phyloP scores from a whole-genome alignment of 2,888 invertebrate genomes.

The Artemia sinica region DNA sequence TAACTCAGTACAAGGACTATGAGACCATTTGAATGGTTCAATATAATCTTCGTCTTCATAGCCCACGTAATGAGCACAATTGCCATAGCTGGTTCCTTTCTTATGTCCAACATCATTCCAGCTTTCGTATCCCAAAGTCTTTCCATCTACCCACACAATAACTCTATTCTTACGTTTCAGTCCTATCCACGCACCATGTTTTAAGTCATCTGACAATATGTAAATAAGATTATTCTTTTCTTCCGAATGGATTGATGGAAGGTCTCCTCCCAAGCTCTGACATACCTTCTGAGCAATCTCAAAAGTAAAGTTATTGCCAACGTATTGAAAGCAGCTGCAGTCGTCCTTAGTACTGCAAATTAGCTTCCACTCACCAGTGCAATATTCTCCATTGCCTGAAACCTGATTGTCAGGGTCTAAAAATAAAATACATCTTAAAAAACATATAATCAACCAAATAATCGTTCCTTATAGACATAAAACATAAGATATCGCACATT shows the following conservation, averaged over 20 bases:
- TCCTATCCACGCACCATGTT: background rate
- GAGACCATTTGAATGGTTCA: background rate
- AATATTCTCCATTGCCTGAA: background rate
- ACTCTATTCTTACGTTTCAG: background rate
- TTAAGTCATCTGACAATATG: background rate
- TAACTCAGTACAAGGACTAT: background rate
- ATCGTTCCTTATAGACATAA: too few relatives aligned
- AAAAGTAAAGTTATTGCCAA: background rate
- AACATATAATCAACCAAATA: too few relatives aligned
- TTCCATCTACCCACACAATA: background rate
- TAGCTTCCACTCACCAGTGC: background rate
- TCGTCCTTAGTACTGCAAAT: background rate
- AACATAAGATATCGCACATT: too few relatives aligned
- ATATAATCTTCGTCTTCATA: background rate
- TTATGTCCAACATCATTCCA: background rate
- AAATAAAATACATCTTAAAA: too few relatives aligned
- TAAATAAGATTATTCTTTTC: background rate
- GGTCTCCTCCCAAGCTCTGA: background rate
- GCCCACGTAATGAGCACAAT: background rate
- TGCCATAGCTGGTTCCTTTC: background rate
- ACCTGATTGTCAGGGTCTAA: too few relatives aligned
- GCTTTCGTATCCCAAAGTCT: background rate
- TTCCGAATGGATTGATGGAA: conserved; percentile 2
- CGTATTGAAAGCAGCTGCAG: conserved; percentile 1
- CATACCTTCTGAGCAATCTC: background rate